Evolutionary conservation across 1,140 invertebrate genomes (phyloP), one percentile per base, ranked within the genome.

Genomic region (Lithobius niger): DNA sequence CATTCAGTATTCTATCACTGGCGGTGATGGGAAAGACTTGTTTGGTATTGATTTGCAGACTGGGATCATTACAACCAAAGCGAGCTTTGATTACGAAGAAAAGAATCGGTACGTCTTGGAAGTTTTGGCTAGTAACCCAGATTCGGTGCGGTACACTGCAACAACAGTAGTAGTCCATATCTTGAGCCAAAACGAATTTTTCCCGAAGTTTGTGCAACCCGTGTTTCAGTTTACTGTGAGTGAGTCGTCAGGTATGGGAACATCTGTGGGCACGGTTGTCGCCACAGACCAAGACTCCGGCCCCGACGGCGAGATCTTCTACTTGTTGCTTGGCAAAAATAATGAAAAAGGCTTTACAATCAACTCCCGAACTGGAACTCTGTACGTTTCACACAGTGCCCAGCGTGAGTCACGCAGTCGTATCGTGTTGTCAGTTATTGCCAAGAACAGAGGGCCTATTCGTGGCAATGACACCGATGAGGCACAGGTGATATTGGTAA

Each of bases 161-260:
- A 83, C 83, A 1, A 78, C 76, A 60, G 79, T 88, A 0, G 67
- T 76, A 1, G 79, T 97, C 1, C 79, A 87, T 62, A 80, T 97
- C 6, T 85, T 82, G 0, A 89, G 92, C 0, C 81, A 88, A 0
- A 97, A 97, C 69, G 93, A 97, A 71, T 96, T 79, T 65, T 89
- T 82, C 70, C 94, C 94, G 0, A 81, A 82, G 61, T 99, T 98
- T 67, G 76, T 88, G 43, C 84, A 94, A 69, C 82, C 88, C 0
- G 83, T 88, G 0, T 97, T 97, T 65, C 83, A 89, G 62, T 92
- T 97, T 69, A 84, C 88, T 63, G 88, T 97, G 4, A 93, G 88
- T 10, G 94, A 97, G 72, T 90, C 89, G 25, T 86, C 89, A 0
- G 79, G 83, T 54, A 79, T 93, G 13, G 91, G 90, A 4, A 87